phyloP scores from a whole-genome alignment of 2,797 vertebrate species.

The Amphiprion clarkii region DNA sequence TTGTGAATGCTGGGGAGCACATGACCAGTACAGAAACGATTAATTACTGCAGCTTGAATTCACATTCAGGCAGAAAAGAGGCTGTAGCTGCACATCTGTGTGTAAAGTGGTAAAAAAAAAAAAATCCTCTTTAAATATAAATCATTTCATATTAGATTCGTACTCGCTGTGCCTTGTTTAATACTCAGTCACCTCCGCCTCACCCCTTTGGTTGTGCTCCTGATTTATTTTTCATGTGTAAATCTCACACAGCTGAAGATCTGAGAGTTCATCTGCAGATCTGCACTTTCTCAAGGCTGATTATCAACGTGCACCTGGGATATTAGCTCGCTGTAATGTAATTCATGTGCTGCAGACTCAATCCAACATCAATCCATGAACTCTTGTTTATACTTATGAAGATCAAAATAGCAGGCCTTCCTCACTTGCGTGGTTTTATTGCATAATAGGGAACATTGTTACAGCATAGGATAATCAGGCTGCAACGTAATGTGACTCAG shows the following conservation, averaged over 20 bases:
- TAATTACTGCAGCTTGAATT: conserved; percentile 52
- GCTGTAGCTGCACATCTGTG: conserved; percentile 19
- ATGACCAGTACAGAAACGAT: conserved; percentile 60
- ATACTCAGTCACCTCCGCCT: conserved; percentile 14
- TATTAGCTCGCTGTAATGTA: conserved; percentile 52
- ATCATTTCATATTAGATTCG: conserved; percentile 31
- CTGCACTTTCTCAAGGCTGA: conserved; percentile 64
- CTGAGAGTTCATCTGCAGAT: conserved; percentile 47
- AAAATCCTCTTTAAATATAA: conserved; percentile 20
- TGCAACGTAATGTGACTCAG: conserved; percentile 53
- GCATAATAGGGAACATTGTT: conserved; percentile 32
- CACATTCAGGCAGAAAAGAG: conserved; percentile 30
- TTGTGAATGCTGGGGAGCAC: conserved; percentile 40
- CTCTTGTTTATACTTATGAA: conserved; percentile 41
- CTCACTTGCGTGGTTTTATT: conserved; percentile 22
- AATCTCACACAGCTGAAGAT: conserved; percentile 40
- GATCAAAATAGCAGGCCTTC: conserved; percentile 24
- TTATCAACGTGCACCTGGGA: conserved; percentile 54
- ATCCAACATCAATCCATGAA: conserved; percentile 30
- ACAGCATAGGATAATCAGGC: conserved; percentile 24
- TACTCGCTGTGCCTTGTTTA: conserved; percentile 21
- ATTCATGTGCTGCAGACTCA: conserved; percentile 47
- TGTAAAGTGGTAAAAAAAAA: neutral
- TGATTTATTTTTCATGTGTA: conserved; percentile 46
- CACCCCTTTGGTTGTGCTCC: conserved; percentile 28